Percentiles rank a stretch among this genome's conserved stretches.
phyloP scores from a whole-genome alignment of 2,888 invertebrate genomes.

The Amphipyra tragopoginis region DNA sequence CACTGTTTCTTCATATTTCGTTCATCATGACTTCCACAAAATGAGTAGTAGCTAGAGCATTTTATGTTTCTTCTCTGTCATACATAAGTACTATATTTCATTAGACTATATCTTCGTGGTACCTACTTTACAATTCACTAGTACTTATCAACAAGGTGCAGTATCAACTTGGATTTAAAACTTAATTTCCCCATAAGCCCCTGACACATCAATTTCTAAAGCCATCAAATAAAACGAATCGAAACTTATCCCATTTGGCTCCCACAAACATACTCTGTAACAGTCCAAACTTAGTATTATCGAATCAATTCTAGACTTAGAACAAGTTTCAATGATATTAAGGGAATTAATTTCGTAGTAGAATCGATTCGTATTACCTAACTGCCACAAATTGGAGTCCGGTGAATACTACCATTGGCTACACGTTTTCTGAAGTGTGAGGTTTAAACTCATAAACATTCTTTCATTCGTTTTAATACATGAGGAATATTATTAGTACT shows the following conservation, averaged over 20 bases:
- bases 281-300: conserved; percentile 43
- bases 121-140: too few species aligned
- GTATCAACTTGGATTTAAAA: conserved; percentile 20
- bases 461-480: too few species aligned
- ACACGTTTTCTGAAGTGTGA: neutral
- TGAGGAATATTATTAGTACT: too few species aligned
- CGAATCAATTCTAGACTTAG: conserved; percentile 62
- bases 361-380: conserved; percentile 69
- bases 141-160: neutral
- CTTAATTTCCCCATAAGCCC: neutral
- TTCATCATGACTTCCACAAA: too few species aligned
- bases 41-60: too few species aligned
- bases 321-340: conserved; percentile 68
- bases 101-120: too few species aligned
- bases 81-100: too few species aligned
- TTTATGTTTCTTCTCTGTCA: too few species aligned
- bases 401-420: conserved; percentile 49
- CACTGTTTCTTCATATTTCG: too few species aligned
- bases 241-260: conserved; percentile 51
- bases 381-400: conserved; percentile 67
- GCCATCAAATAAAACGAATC: conserved; percentile 41
- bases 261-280: conserved; percentile 48
- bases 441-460: too few species aligned
- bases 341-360: conserved; percentile 67
- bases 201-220: conserved; percentile 30